phyloP scores from a whole-genome alignment of 2,797 vertebrate genomes.

The Epinephelus awoara region DNA sequence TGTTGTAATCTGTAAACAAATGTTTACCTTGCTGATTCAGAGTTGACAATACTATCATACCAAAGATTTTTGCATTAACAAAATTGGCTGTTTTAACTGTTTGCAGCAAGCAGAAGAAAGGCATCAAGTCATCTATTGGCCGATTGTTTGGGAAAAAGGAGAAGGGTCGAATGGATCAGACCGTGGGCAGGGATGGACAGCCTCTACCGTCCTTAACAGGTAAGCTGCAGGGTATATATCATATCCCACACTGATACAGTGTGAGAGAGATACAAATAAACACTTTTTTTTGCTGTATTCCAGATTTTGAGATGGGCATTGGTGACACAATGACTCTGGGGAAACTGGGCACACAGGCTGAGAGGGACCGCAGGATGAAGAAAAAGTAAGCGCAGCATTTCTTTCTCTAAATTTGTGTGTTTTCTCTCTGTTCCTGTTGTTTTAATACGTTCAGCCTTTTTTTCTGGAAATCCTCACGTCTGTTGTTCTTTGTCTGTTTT shows the following conservation, averaged over 20 bases:
- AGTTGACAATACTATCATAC: not conserved
- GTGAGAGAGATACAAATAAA: constrained; percentile 18
- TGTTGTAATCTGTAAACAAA: no score
- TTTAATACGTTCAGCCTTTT: not conserved
- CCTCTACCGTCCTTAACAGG: constrained; percentile 74
- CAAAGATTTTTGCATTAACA: not conserved
- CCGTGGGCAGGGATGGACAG: constrained; percentile 89
- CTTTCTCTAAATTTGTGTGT: not conserved
- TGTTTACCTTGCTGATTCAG: not conserved
- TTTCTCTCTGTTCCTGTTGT: not conserved
- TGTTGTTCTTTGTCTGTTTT: constrained; percentile 11
- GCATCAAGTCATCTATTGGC: constrained; percentile 96
- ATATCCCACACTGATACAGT: not conserved
- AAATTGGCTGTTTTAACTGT: constrained; percentile 19
- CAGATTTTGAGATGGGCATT: constrained; percentile 91
- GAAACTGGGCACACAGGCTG: constrained; percentile 95
- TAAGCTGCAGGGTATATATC: constrained; percentile 22
- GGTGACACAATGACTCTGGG: constrained; percentile 94
- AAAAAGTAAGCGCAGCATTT: constrained; percentile 89
- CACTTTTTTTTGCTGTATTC: constrained; percentile 56
- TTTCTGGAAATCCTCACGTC: not conserved
- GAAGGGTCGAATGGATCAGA: constrained; percentile 91
- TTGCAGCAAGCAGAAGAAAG: constrained; percentile 93
- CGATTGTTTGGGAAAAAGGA: constrained; percentile 97
- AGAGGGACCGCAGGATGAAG: constrained; percentile 94